Evolutionary conservation across 2,797 vertebrate species (phyloP), one percentile per base, ranked within the genome.

Genomic region (Petrocephalus schoutedeni): DNA sequence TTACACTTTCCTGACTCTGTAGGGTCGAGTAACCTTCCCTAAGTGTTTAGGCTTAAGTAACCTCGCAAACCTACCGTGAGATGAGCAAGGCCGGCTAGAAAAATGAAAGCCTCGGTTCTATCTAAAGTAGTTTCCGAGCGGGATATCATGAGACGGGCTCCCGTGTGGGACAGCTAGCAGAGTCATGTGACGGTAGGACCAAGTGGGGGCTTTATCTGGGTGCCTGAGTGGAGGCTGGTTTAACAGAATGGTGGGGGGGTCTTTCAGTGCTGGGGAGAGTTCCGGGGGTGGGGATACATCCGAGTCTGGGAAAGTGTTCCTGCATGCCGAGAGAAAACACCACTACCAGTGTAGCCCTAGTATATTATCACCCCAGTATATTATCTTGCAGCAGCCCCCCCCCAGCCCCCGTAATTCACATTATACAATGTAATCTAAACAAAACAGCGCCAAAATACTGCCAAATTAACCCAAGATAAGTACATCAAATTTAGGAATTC

Each of bases 1-100:
- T 57, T 9, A 36, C 36, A 49, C 87, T 83, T 84, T 21, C 4
- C 19, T 8, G 56, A 82, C 32, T 58, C 23, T 21, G 19, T 56
- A 36, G 56, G 53, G 56, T 45, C n/a, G 82, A 59, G 36, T 36
- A 67, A 49, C 21, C 71, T 77, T 77, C 71, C 71, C 36, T 45
- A 77, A 77, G 71, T 77, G 71, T 77, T 36, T 41, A 77, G 71
- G 36, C 71, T 36, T 45, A 77, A 77, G 71, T 77, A 77, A 77
- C 71, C 71, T 77, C 45, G 71, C 36, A 45, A 45, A 36, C 36
- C 36, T 77, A n/a, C 32, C 36, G 16, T 45, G 71, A 45, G 71
- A 77, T 77, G 71, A 77, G 36, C 71, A 77, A 4, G 36, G 36
- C 28, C 32, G 6, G 67, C 67, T 41, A 6, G 67, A 41, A 36